A percentile compares a stretch with the other conserved stretches of the same genome.
These are phyloP conservation scores for Drosophila sordidula DNA, from an alignment of 2,888 invertebrate species.

Conservation along the genomic window DNA sequence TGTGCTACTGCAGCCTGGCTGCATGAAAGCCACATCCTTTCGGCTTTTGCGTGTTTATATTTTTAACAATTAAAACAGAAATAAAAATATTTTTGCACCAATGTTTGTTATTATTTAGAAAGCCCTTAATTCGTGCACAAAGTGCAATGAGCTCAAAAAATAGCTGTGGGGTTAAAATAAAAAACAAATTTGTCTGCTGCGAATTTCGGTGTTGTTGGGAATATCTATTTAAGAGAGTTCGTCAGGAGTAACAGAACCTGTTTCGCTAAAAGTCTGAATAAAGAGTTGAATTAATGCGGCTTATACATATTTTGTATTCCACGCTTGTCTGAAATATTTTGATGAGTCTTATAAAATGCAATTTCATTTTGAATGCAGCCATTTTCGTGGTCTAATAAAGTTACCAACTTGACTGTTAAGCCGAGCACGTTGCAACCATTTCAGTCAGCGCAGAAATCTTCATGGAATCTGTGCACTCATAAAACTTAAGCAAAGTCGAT, in stretches of 20 bases:
- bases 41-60: background rate
- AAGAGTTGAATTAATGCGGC: background rate
- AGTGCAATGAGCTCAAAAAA: no score
- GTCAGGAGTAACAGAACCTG: no score
- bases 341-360: constrained; percentile 16
- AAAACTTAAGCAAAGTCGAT: constrained; percentile 53
- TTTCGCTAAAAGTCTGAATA: background rate
- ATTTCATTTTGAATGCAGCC: constrained; percentile 22
- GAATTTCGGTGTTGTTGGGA: background rate
- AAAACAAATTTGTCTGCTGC: no score
- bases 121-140: background rate
- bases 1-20: background rate
- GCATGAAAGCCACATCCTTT: background rate
- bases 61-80: background rate
- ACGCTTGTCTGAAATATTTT: constrained; percentile 14
- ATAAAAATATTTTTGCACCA: background rate
- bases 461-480: constrained; percentile 60
- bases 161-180: background rate
- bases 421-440: constrained; percentile 33
- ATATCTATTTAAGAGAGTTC: background rate
- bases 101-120: background rate
- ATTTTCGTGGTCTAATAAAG: constrained; percentile 17
- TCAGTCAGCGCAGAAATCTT: constrained; percentile 22
- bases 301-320: constrained; percentile 20
- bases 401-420: constrained; percentile 18